Evolutionary conservation across 2,797 vertebrate species (phyloP).

Genomic region (Aulostomus chinensis): DNA sequence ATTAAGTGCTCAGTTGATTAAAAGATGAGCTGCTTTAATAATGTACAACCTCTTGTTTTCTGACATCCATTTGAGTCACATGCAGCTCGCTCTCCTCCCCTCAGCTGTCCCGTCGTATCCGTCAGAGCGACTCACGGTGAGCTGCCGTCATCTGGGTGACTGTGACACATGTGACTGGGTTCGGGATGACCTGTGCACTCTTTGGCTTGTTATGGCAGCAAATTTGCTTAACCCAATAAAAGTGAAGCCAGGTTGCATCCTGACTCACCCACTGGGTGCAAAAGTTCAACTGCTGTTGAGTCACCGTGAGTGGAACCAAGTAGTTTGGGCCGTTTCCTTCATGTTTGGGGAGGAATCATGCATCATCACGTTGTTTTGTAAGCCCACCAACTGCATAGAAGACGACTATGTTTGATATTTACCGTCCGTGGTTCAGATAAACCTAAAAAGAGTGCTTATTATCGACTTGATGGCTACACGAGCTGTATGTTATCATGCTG

Average conservation of each 20-base stretch:
- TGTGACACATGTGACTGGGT: conserved; percentile 33
- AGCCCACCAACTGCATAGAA: no score
- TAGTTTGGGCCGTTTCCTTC: not conserved
- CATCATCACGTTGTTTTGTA: no score
- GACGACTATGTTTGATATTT: no score
- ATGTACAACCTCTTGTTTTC: conserved; percentile 23
- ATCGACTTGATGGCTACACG: no score
- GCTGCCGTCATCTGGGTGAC: conserved; percentile 22
- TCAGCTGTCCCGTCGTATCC: conserved; percentile 10
- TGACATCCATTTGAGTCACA: not conserved
- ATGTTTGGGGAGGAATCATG: no score
- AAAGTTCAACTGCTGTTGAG: conserved; percentile 27
- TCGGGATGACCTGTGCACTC: not conserved
- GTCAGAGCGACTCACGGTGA: conserved; percentile 43
- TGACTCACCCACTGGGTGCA: conserved; percentile 28
- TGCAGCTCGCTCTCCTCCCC: not conserved
- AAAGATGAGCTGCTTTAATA: conserved; percentile 56
- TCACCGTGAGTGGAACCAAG: conserved; percentile 2
- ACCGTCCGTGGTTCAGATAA: no score
- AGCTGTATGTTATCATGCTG: no score
- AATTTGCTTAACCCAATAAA: conserved; percentile 25
- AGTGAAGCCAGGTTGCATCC: conserved; percentile 11
- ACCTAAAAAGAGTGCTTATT: no score
- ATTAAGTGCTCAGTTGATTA: conserved; percentile 65
- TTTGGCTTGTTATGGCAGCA: conserved; percentile 31